phyloP scores from a whole-genome alignment of 2,888 invertebrate genomes.

The Hecatera dysodea region DNA sequence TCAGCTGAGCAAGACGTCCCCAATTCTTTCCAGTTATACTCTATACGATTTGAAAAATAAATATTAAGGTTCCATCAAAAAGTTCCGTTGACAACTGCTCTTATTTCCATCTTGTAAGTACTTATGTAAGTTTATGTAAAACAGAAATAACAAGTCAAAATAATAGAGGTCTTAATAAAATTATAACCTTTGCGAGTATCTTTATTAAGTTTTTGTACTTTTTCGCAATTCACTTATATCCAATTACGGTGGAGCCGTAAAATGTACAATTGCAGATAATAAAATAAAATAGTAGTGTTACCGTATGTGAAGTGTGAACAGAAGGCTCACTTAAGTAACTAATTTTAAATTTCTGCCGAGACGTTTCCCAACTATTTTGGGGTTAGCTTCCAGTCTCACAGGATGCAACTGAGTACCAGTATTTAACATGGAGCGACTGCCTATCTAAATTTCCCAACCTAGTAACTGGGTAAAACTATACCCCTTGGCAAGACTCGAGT shows the following conservation, averaged over 20 bases:
- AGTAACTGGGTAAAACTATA: too few species aligned
- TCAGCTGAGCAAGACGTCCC: too few species aligned
- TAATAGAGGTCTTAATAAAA: conserved; percentile 32
- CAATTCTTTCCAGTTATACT: too few species aligned
- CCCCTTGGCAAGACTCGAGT: too few species aligned
- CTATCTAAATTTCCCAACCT: too few species aligned
- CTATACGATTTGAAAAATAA: too few species aligned
- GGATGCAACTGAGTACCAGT: too few species aligned
- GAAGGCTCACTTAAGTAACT: conserved; percentile 26
- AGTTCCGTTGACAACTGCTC: not conserved
- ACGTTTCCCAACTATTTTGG: not conserved
- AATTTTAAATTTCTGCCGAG: not conserved
- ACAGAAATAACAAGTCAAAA: conserved; percentile 20
- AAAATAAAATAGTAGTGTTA: conserved; percentile 53
- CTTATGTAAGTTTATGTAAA: conserved; percentile 10
- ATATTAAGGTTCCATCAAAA: not conserved
- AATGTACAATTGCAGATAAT: conserved; percentile 59
- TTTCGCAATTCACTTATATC: conserved; percentile 66
- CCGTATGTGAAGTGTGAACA: not conserved
- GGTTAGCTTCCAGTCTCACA: too few species aligned
- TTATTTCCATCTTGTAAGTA: not conserved
- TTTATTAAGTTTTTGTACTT: conserved; percentile 40
- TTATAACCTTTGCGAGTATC: conserved; percentile 33
- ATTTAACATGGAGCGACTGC: too few species aligned
- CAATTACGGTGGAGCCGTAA: conserved; percentile 53